Base-by-base conservation (phyloP, 2,888 invertebrate species). In the Ophion slaviceki region DNA sequence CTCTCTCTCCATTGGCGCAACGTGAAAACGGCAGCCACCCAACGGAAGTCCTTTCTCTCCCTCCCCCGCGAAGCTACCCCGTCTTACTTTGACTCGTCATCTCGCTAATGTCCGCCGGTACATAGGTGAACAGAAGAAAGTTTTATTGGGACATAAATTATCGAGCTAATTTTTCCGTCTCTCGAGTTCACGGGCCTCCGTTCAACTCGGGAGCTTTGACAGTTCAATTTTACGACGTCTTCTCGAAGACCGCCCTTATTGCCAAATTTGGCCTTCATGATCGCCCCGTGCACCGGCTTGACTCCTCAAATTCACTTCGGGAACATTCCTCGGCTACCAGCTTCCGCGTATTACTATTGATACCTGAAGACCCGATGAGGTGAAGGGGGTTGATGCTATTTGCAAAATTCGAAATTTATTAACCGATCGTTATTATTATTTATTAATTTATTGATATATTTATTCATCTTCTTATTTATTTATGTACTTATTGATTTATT, bases 121-220 rank as follows among this genome's bases (percentile, higher is more conserved):
- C 64, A 24, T 20, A n/a, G 14, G 53, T 8, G 61, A 59, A 61
- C 61, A 20, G 61, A 77, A 71, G 80, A 87, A 86, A 86, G 85
- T 82, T 87, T 88, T 87, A 87, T 87, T 88, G 87, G 79, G 72
- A 87, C 87, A 88, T 88, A 88, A 88, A 88, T 88, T 85, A 70
- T 88, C 85, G 10, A 24, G 47, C 72, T 20, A 8, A 57, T 1
- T 24, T 70, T 70, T 64, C n/a, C 11, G 72, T 40, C 36, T 10
- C 57, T 47, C 70, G 32, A 14, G n/a, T 53, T 47, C 47, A 57
- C 14, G n/a, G 7, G 59, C 40, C 20, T 45, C 10, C n/a, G 40
- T n/a, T 47, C 20, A 45, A 62, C 76, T 66, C 57, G 57, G 66
- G 53, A 66, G 6, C 76, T 11, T 77, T 67, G 66, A 53, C 76